phyloP scores from a whole-genome alignment of 2,888 invertebrate species.

The Trichogramma evanescens region DNA sequence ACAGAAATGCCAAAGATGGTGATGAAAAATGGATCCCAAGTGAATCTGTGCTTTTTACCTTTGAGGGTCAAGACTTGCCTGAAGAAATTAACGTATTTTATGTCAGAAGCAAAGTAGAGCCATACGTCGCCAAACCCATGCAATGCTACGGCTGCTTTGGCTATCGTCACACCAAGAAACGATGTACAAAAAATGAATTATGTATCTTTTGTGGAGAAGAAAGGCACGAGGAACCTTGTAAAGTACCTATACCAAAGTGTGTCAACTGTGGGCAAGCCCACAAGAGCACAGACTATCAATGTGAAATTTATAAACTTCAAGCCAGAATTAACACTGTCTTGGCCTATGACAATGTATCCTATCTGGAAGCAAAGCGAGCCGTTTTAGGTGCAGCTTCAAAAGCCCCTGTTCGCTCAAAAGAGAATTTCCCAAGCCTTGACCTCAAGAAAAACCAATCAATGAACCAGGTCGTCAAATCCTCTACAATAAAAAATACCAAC shows the following conservation, averaged over 20 bases:
- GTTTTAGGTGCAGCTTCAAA: background rate
- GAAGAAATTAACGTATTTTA: too few species aligned
- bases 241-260: background rate
- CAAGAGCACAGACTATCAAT: background rate
- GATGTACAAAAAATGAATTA: too few species aligned
- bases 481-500: background rate
- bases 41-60: too few species aligned
- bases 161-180: too few species aligned
- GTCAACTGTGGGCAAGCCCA: background rate
- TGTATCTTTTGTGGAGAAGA: too few species aligned
- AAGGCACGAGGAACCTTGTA: too few species aligned
- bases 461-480: background rate
- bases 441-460: background rate
- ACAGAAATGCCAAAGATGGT: too few species aligned
- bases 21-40: too few species aligned
- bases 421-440: background rate
- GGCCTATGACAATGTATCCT: slow-evolving; percentile 6
- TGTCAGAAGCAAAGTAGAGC: too few species aligned
- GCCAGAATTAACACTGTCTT: background rate
- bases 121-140: too few species aligned
- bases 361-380: background rate
- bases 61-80: too few species aligned
- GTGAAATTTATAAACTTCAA: background rate
- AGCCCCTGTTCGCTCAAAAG: background rate
- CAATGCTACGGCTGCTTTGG: too few species aligned